These are phyloP conservation scores for Elysia chlorotica DNA, from an alignment of 1,140 invertebrate species.

Conservation along the genomic window DNA sequence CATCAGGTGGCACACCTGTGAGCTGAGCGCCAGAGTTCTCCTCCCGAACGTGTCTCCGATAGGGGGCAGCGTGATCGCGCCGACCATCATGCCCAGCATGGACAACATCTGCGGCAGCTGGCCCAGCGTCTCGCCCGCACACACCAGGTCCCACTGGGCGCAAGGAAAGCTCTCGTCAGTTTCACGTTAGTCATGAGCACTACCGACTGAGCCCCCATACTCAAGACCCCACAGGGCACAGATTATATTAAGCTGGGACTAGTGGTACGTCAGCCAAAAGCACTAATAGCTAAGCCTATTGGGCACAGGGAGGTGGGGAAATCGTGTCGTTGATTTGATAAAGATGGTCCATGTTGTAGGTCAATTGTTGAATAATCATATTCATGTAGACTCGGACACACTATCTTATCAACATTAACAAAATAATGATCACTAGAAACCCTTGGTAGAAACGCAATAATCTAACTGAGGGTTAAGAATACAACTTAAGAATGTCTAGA, in stretches of 20 bases:
- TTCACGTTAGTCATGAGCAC: background rate
- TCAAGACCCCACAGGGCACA: background rate
- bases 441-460: too few relatives aligned
- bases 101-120: conserved; percentile 76
- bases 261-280: background rate
- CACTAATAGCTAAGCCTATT: background rate
- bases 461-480: too few relatives aligned
- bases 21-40: conserved; percentile 29
- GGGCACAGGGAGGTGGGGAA: background rate
- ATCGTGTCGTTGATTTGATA: background rate
- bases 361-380: too few relatives aligned
- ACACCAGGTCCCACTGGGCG: conserved; percentile 80
- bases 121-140: conserved; percentile 71
- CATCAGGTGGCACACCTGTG: conserved; percentile 23
- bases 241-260: background rate
- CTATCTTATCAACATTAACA: too few relatives aligned
- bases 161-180: background rate
- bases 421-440: too few relatives aligned
- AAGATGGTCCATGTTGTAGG: too few relatives aligned
- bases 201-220: background rate
- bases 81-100: conserved; percentile 75
- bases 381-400: too few relatives aligned
- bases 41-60: conserved; percentile 62
- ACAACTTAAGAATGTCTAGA: too few relatives aligned
- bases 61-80: conserved; percentile 76